phyloP scores from a whole-genome alignment of 2,797 vertebrate species.

The Onychomys arenicola region DNA sequence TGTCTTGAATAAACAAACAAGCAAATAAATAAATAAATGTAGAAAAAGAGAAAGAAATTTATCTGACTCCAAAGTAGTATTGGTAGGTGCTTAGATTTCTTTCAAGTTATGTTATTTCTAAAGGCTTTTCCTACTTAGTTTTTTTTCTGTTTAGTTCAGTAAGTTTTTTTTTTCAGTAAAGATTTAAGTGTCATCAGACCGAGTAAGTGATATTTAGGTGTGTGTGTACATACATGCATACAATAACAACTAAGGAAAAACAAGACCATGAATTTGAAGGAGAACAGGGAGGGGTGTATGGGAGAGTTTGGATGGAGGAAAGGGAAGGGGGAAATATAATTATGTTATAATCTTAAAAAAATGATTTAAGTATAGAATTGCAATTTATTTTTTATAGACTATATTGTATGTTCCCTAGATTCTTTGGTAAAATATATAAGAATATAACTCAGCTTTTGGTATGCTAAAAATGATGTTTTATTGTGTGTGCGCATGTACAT shows the following conservation, averaged over 20 bases:
- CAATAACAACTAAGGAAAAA: background rate
- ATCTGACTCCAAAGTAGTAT: background rate
- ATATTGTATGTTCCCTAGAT: background rate
- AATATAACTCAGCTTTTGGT: conserved; percentile 23
- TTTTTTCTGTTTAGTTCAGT: background rate
- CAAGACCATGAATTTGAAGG: background rate
- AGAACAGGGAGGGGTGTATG: background rate
- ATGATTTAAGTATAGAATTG: background rate
- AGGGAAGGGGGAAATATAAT: too few species aligned
- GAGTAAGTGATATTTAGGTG: background rate
- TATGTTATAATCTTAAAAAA: too few species aligned
- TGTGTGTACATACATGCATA: background rate
- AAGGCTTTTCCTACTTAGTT: background rate
- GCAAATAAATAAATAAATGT: background rate
- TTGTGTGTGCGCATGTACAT: background rate
- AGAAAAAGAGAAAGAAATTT: background rate
- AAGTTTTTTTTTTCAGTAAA: background rate
- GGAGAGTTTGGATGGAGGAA: background rate
- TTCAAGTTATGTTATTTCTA: background rate
- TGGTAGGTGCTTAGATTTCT: conserved; percentile 2
- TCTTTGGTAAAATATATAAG: background rate
- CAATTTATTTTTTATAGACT: background rate
- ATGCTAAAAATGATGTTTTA: background rate
- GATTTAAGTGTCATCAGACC: background rate
- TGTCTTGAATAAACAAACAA: background rate